Evolutionary conservation across 2,797 vertebrate species (phyloP), one percentile per base, ranked within the genome.

Genomic region (Pitangus sulphuratus): DNA sequence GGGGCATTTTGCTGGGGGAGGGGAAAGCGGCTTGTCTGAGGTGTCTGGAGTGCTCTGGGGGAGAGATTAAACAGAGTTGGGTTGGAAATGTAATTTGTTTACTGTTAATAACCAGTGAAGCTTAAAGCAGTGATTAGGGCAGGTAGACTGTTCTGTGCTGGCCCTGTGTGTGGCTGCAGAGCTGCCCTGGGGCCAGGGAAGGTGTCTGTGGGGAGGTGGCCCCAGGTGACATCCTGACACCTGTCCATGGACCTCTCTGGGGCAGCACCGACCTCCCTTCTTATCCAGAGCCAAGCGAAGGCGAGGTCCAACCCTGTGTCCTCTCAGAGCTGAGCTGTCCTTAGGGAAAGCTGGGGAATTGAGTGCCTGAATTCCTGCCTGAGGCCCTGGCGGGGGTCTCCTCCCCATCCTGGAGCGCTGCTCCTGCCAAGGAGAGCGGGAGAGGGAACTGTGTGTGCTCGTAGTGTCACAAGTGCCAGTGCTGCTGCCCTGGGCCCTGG

Each of bases 191-290:
- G 48, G 61, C 51, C 7, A 2, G 1, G 12, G 5, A 7, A 22
- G 64, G 37, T 50, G 47, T 4, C 57, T 0, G 1, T 31, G 51
- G 20, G 45, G 53, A 40, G 66, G 5, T 28, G 56, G 51, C 35
- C 70, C 21, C 12, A 7, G 15, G 48, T 50, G 9, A 28, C 0
- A 0, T 30, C 69, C 50, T 5, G 24, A 17, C 17, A 1, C 37
- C 40, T 61, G 37, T 40, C 37, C 26, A 10, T 9, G 19, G 58
- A 61, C 26, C 26, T 60, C 21, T 57, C 37, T 28, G 47, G 42
- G n/a, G 25, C 28, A 44, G n/a, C 58, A 31, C 35, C 3, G 0
- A 22, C 24, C 40, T 58, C 51, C 0, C 0, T 31, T 76, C n/a
- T 35, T 9, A 24, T 1, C 60, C 42, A 8, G 48, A 20, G 11